Evolutionary conservation across 2,113 vertebrate genomes (phyloP).

Genomic region (Osmerus mordax): DNA sequence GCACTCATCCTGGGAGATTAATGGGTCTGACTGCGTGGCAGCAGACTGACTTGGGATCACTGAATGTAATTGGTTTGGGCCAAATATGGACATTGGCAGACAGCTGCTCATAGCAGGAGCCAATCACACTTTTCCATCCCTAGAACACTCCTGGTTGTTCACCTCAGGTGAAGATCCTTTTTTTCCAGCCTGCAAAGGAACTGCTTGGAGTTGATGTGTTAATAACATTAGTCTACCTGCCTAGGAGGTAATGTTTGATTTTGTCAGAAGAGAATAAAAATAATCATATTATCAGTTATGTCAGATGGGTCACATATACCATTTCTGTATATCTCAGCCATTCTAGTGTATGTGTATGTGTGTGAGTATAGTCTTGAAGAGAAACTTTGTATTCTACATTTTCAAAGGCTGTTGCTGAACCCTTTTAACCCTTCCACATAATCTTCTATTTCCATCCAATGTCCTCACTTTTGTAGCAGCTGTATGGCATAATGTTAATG

Average conservation of each 20-base stretch:
- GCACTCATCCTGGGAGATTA: constrained; percentile 75
- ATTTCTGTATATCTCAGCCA: too few relatives aligned
- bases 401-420: constrained; percentile 12
- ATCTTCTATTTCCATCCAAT: constrained; percentile 64
- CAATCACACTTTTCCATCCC: constrained; percentile 66
- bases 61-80: constrained; percentile 75
- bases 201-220: constrained; percentile 13
- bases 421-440: constrained; percentile 63
- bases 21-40: constrained; percentile 74
- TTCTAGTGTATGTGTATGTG: too few relatives aligned
- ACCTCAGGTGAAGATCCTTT: constrained; percentile 51
- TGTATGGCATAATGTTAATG: constrained; percentile 78
- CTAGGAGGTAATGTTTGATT: too few relatives aligned
- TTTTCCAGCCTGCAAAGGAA: constrained; percentile 31
- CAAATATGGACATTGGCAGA: constrained; percentile 71
- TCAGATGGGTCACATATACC: too few relatives aligned
- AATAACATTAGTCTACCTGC: neutral
- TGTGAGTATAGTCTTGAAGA: neutral
- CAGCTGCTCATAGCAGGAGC: constrained; percentile 77
- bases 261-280: too few relatives aligned
- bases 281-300: too few relatives aligned
- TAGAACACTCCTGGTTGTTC: constrained; percentile 68
- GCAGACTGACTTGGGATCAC: constrained; percentile 68
- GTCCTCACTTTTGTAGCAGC: constrained; percentile 65
- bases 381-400: constrained; percentile 42